Evolutionary conservation across 2,113 vertebrate genomes (phyloP).

Genomic region (Caracal caracal): DNA sequence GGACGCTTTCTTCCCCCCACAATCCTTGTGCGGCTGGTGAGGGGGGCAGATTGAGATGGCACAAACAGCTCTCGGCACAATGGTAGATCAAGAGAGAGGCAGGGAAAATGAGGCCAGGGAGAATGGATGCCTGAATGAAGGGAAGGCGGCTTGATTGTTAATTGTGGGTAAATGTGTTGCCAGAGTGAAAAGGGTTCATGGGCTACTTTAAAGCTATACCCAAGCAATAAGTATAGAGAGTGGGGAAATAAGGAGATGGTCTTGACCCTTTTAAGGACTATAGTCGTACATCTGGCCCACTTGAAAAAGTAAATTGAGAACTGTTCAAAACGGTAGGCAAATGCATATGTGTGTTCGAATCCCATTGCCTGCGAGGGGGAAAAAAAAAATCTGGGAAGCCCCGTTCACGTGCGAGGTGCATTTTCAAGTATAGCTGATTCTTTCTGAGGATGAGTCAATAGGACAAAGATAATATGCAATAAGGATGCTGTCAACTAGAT

Average conservation of each 20-base stretch:
- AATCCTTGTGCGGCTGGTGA: slow-evolving; percentile 89
- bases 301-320: slow-evolving; percentile 88
- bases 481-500: slow-evolving; percentile 79
- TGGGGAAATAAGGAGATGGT: slow-evolving; percentile 84
- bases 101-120: slow-evolving; percentile 92
- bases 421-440: slow-evolving; percentile 70
- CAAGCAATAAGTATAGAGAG: slow-evolving; percentile 86
- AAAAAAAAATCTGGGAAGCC: slow-evolving; percentile 72
- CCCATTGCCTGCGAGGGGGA: slow-evolving; percentile 77
- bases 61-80: slow-evolving; percentile 95
- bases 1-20: slow-evolving; percentile 88
- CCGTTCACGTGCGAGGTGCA: slow-evolving; percentile 58
- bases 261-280: slow-evolving; percentile 87
- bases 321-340: slow-evolving; percentile 85
- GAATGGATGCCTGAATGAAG: slow-evolving; percentile 88
- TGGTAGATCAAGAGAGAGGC: slow-evolving; percentile 91
- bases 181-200: slow-evolving; percentile 92
- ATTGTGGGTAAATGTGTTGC: slow-evolving; percentile 95
- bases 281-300: slow-evolving; percentile 87
- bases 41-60: slow-evolving; percentile 91
- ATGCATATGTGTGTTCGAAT: slow-evolving; percentile 84
- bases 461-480: slow-evolving; percentile 82
- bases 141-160: slow-evolving; percentile 95
- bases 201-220: slow-evolving; percentile 92
- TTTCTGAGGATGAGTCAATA: slow-evolving; percentile 79